Percentiles rank a stretch among this genome's conserved stretches.
Conservation (phyloP, 2,113 vertebrate species). For the Rhegmatorhina hoffmannsi region DNA sequence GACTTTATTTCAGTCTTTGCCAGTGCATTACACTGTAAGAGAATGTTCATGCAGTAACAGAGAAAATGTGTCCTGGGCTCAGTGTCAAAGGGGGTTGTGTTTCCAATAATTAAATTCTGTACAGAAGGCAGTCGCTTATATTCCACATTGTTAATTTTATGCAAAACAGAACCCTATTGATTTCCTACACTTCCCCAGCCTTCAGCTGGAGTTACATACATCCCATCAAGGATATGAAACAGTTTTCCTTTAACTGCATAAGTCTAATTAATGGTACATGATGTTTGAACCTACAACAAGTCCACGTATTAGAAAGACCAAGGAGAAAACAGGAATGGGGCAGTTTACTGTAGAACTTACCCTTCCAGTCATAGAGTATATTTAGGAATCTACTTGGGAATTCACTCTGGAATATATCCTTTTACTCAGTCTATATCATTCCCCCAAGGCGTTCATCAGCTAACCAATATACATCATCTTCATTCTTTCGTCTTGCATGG, state of each 20-base stretch:
- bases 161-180: not conserved
- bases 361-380: not conserved
- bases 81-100: not conserved
- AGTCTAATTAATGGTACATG: not conserved
- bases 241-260: not conserved
- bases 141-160: not conserved
- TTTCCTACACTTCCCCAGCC: not conserved
- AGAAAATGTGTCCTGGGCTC: not conserved
- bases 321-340: not conserved
- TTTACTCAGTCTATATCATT: not conserved
- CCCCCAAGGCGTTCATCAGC: not conserved
- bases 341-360: not conserved
- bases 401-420: not conserved
- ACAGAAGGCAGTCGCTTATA: constrained; percentile 14
- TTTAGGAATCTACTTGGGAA: not conserved
- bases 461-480: not conserved
- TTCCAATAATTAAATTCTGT: constrained; percentile 35
- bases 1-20: constrained; percentile 18
- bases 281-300: not conserved
- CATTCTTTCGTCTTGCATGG: not conserved
- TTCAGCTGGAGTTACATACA: not conserved
- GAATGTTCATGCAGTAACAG: constrained; percentile 1
- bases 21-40: constrained; percentile 12
- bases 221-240: not conserved
- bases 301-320: not conserved